These are phyloP conservation scores for Dolichomitus sp. DNA, from an alignment of 2,888 invertebrate species.

Conservation along the genomic window DNA sequence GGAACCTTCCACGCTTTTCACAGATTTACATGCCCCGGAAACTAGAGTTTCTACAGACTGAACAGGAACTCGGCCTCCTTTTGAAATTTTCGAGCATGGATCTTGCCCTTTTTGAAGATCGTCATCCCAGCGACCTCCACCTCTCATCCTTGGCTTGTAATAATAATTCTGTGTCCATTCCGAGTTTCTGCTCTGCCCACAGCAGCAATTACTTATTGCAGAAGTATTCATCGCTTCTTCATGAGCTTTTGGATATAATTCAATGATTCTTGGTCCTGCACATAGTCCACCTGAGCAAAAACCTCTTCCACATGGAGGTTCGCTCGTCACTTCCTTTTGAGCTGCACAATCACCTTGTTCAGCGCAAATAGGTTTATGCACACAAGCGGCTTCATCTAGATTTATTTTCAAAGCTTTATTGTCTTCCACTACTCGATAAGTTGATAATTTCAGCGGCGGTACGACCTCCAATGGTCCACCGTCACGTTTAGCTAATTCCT, in stretches of 20 bases:
- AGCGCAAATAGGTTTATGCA: constrained; percentile 25
- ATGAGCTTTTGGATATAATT: constrained; percentile 22
- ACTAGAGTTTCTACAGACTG: constrained; percentile 65
- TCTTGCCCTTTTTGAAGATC: not conserved
- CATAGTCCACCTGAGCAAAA: constrained; percentile 60
- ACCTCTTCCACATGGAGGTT: constrained; percentile 61
- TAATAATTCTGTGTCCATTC: constrained; percentile 27
- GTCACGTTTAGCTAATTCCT: constrained; percentile 70
- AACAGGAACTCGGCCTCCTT: constrained; percentile 23
- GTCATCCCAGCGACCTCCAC: constrained; percentile 71
- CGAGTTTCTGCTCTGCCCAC: constrained; percentile 16
- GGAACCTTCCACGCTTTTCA: not conserved
- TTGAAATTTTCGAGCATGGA: not conserved
- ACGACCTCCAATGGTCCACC: constrained; percentile 67
- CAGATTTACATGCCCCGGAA: constrained; percentile 64
- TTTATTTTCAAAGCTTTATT: constrained; percentile 10
- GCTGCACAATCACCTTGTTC: constrained; percentile 37
- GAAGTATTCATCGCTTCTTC: constrained; percentile 1
- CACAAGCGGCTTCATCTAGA: constrained; percentile 21
- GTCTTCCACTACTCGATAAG: constrained; percentile 33
- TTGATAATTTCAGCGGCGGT: constrained; percentile 37
- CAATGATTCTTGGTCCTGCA: constrained; percentile 48
- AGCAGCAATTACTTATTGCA: constrained; percentile 43
- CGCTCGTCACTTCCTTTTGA: constrained; percentile 36
- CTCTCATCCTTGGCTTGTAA: constrained; percentile 71